Conservation (phyloP, 2,888 invertebrate genomes). For the Pandemis corylana region DNA sequence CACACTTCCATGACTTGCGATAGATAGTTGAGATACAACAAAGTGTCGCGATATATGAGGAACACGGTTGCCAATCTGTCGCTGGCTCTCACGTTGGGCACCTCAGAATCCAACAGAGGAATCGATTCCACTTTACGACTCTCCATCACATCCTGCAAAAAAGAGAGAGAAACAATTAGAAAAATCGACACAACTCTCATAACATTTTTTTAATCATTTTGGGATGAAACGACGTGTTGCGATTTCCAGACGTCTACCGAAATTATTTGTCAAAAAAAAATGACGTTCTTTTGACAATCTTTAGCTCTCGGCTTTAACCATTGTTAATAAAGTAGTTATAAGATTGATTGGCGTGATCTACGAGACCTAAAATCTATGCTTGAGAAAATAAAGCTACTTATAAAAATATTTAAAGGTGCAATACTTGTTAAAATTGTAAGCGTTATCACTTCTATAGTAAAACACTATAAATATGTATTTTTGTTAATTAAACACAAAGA, state of each 20-base stretch:
- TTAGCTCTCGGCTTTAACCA: no score
- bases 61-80: conserved; percentile 59
- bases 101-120: conserved; percentile 63
- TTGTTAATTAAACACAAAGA: not conserved
- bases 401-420: no score
- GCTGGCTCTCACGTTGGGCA: conserved; percentile 60
- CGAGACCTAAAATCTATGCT: no score
- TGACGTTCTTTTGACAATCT: no score
- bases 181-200: not conserved
- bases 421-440: no score
- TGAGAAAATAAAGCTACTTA: no score
- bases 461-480: not conserved
- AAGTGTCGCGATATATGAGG: conserved; percentile 71
- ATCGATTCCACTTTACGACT: conserved; percentile 65
- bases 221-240: no score
- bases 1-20: conserved; percentile 64
- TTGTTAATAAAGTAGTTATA: no score
- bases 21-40: conserved; percentile 74
- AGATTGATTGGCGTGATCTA: no score
- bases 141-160: conserved; percentile 71
- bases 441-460: not conserved
- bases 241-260: no score
- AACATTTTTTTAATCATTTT: no score
- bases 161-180: conserved; percentile 39
- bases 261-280: no score